Evolutionary conservation across 2,797 vertebrate species (phyloP), one percentile per base, ranked within the genome.

Genomic region (Acanthurus tractus): DNA sequence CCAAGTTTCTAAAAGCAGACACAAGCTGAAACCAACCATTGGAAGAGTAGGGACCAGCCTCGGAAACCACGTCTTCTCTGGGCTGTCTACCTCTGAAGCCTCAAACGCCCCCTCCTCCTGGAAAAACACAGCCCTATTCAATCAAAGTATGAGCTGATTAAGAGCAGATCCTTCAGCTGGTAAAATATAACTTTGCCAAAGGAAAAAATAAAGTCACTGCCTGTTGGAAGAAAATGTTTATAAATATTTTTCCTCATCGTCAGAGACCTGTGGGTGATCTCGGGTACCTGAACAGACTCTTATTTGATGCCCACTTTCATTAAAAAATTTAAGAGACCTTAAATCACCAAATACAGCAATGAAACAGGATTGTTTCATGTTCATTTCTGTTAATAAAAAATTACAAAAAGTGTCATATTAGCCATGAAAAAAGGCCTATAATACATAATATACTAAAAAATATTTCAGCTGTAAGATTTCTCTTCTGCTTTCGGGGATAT

Each of bases 1-100:
- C 90, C 89, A 91, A 92, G 67, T 88, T 93, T 93, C 92, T 95
- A 95, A 95, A 95, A 92, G 62, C 76, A 86, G 92, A 94, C 61
- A 70, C 85, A 67, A 88, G 88, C 89, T 78, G 95, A 94, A 93
- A 91, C 82, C 85, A 88, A 89, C 84, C 38, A 56, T 69, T 71
- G 63, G 78, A 86, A 78, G 86, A 89, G 74, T 46, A 78, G 48
- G 80, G 85, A 90, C 83, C 94, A 81, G 96, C 96, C 90, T 95
- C 81, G 72, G 94, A 93, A 92, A 97, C 95, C 90, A 89, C 94
- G 12, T 90, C 95, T 80, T 81, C 92, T 83, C 74, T 63, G 65
- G 75, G 86, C 76, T 5, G 78, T 85, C 81, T 81, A 59, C 79
- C 63, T 72, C 93, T 50, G 53, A 62, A 46, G 71, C 42, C 64